These are phyloP conservation scores for Phalloptychus januarius DNA, from an alignment of 2,797 vertebrate species.

Conservation along the genomic window DNA sequence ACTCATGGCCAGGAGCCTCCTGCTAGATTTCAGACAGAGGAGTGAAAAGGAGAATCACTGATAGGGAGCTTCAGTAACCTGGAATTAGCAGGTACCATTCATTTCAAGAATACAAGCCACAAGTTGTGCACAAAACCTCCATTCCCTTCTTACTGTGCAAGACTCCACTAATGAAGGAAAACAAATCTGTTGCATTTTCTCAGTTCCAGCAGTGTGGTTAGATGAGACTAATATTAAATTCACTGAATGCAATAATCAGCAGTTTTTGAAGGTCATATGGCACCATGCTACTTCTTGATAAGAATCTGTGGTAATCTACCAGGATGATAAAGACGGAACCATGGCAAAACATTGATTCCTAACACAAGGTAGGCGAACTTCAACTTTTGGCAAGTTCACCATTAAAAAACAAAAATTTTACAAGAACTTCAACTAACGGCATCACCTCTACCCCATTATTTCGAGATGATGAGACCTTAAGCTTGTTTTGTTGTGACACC, in stretches of 20 bases:
- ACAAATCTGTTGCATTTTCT: neutral
- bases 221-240: neutral
- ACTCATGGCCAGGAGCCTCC: neutral
- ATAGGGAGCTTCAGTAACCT: neutral
- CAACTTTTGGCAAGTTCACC: neutral
- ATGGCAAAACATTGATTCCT: neutral
- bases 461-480: neutral
- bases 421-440: neutral
- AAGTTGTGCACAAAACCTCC: neutral
- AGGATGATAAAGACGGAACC: neutral
- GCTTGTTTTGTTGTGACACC: neutral
- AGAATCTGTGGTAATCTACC: neutral
- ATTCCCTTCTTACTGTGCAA: neutral
- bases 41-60: neutral
- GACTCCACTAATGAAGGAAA: neutral
- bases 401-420: neutral
- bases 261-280: neutral
- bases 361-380: neutral
- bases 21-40: neutral
- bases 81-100: neutral
- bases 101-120: neutral
- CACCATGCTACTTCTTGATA: neutral
- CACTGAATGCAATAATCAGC: neutral
- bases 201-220: neutral
- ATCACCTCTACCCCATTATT: neutral